Evolutionary conservation across 2,797 vertebrate species (phyloP), one percentile per base, ranked within the genome.

Genomic region (Leontopithecus rosalia): DNA sequence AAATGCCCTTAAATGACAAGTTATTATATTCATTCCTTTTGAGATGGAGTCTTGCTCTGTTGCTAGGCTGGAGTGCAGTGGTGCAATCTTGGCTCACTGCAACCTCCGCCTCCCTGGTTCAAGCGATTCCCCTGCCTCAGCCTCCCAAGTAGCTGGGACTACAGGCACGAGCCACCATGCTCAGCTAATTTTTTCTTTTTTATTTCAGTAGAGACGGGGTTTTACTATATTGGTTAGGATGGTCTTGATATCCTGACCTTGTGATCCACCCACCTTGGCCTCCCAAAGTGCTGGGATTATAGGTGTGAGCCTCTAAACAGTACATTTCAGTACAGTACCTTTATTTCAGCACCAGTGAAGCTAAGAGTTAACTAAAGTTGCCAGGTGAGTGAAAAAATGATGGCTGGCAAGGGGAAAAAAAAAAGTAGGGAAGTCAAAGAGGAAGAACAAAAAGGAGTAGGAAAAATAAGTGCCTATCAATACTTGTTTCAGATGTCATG

Each of bases 401-500:
- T 9, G 33, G 48, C 17, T 39, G 4, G 7, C 2, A 46, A 13
- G 2, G 2, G 5, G 1, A 4, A 13, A 39, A 48, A 4, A 43
- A 55, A 33, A 30, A 55, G 28, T 61, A 82, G 13, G 10, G 72
- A 55, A 94, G 36, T 64, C 17, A 28, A 28, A 64, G 70, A 50
- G 2, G 30, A 48, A 48, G 33, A 86, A 83, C 52, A 96, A 46
- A 67, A n/a, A 64, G 50, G 28, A 91, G 9, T 2, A 87, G 46
- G n/a, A 41, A 86, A 87, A 61, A 24, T 19, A 26, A 36, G 67
- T 30, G 1, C 30, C 30, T 28, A 50, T 50, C 9, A 75, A 50
- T 36, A 85, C 39, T 88, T 83, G 9, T 57, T 95, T 92, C 57
- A 81, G 64, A 94, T 67, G 81, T 12, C 73, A 84, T n/a, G 15